These are phyloP conservation scores for Hepsetus odoe DNA, from an alignment of 2,113 vertebrate species.

Conservation along the genomic window DNA sequence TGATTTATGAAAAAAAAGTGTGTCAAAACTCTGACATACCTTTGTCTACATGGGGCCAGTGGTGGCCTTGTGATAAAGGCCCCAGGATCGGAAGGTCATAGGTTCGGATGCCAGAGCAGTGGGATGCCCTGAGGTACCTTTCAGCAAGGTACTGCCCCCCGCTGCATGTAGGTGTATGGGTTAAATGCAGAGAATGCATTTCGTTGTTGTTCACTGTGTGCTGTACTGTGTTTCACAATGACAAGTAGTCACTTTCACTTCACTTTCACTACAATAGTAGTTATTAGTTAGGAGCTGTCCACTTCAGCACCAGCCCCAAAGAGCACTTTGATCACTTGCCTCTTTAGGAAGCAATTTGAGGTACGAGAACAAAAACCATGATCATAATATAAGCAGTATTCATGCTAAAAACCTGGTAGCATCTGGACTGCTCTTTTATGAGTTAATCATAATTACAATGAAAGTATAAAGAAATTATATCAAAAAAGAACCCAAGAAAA, in stretches of 20 bases:
- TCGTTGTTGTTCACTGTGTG: too few species aligned
- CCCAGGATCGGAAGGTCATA: too few species aligned
- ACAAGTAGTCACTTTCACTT: too few species aligned
- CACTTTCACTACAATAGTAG: background rate
- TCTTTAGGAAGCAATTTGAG: background rate
- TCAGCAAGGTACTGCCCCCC: too few species aligned
- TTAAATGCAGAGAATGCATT: too few species aligned
- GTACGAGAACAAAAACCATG: background rate
- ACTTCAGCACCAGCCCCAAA: background rate
- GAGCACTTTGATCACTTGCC: background rate
- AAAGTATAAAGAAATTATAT: background rate
- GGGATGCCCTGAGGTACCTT: too few species aligned
- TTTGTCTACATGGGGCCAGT: too few species aligned
- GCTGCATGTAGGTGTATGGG: too few species aligned
- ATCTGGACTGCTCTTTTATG: background rate
- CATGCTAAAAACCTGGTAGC: background rate
- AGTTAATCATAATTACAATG: background rate
- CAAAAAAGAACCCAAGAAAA: background rate
- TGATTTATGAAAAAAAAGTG: background rate
- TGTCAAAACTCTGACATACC: background rate
- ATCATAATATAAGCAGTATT: background rate
- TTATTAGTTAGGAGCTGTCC: constrained; percentile 13
- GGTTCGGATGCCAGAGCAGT: too few species aligned
- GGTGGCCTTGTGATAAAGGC: too few species aligned
- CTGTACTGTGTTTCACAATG: too few species aligned